A percentile compares a stretch with the other conserved stretches of the same genome.
These are phyloP conservation scores for Hemicentrotus pulcherrimus DNA, from an alignment of 35 echinoderm and acorn worm genomes.

Conservation along the genomic window DNA sequence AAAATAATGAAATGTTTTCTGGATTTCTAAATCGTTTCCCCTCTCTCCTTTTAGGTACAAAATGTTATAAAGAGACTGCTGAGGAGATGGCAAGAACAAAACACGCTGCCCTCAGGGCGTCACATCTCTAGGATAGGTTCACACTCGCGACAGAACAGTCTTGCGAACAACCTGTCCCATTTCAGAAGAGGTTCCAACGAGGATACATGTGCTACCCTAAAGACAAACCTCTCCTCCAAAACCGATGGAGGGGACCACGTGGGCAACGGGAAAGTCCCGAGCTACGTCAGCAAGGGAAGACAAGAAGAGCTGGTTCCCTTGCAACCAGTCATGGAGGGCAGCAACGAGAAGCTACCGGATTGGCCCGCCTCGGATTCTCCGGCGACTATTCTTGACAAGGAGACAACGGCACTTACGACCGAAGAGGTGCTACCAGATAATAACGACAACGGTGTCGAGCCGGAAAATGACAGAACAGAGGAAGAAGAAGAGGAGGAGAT, in stretches of 20 bases:
- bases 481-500: neutral
- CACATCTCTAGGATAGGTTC: constrained; percentile 63
- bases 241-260: constrained; percentile 13
- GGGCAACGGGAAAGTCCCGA: constrained; percentile 38
- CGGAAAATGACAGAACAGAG: neutral
- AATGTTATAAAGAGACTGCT: constrained; percentile 72
- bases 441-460: neutral
- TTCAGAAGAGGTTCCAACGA: constrained; percentile 50
- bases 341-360: neutral
- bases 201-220: neutral
- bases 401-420: neutral
- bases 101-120: constrained; percentile 61
- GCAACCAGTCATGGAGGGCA: neutral
- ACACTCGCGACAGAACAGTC: constrained; percentile 55
- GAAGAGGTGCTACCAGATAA: neutral
- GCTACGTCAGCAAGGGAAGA: neutral
- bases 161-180: constrained; percentile 22
- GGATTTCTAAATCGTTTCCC: neutral
- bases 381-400: neutral
- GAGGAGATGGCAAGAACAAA: constrained; percentile 67
- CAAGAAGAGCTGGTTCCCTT: constrained; percentile 31
- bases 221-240: neutral
- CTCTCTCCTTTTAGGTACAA: constrained; percentile 44
- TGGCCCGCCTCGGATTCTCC: neutral
- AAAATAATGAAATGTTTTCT: no score